phyloP scores from a whole-genome alignment of 2,113 vertebrate species.

The Cochlearius cochlearius region DNA sequence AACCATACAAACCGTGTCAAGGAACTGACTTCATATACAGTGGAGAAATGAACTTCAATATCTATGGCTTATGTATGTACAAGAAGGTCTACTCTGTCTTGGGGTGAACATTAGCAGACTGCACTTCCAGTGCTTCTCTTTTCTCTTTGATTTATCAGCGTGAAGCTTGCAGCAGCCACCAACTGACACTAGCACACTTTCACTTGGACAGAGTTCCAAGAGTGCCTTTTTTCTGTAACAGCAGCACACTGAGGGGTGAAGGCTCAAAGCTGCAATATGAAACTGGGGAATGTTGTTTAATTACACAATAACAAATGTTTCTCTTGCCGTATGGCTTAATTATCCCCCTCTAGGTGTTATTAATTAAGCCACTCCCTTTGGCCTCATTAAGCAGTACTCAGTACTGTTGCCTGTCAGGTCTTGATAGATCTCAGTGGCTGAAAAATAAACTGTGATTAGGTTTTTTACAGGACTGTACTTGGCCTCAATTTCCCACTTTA shows the following conservation, averaged over 20 bases:
- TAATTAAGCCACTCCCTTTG: conserved; percentile 26
- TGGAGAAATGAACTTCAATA: background rate
- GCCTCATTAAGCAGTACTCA: background rate
- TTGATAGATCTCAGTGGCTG: background rate
- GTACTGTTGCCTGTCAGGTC: background rate
- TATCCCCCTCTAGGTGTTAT: background rate
- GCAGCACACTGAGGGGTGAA: background rate
- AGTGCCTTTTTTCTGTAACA: background rate
- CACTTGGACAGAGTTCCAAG: background rate
- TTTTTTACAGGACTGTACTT: background rate
- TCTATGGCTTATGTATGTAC: background rate
- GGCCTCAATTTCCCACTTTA: background rate
- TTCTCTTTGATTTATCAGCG: background rate
- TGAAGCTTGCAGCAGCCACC: background rate
- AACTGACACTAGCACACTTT: background rate
- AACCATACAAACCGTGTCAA: background rate
- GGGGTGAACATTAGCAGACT: background rate
- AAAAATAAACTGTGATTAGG: background rate
- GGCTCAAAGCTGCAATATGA: background rate
- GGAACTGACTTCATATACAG: background rate
- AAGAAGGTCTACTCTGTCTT: background rate
- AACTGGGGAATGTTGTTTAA: background rate
- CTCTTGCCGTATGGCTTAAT: background rate
- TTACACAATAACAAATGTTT: background rate
- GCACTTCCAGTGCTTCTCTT: background rate